Evolutionary conservation across 1,140 invertebrate genomes (phyloP).

Genomic region (Drosophila erecta): DNA sequence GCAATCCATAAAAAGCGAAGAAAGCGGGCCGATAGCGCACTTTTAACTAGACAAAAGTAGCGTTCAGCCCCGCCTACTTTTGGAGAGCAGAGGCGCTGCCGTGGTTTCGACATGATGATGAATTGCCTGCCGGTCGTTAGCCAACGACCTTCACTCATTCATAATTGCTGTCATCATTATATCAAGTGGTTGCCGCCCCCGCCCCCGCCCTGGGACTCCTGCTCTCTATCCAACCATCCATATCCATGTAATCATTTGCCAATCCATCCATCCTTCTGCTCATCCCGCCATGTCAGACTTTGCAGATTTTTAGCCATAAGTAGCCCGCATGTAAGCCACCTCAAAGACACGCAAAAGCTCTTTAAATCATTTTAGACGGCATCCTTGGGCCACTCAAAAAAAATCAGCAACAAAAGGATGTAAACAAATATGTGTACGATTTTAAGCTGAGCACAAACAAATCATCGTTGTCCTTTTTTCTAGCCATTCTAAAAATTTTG

Average conservation of each 20-base stretch:
- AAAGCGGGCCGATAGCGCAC: conserved; percentile 15
- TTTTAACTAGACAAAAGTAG: conserved; percentile 53
- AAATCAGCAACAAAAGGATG: neutral
- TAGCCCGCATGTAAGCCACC: conserved; percentile 14
- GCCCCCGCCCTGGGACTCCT: neutral
- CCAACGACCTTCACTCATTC: conserved; percentile 73
- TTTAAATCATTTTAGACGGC: conserved; percentile 6
- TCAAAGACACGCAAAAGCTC: conserved; percentile 6
- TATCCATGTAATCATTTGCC: conserved; percentile 11
- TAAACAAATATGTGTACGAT: neutral
- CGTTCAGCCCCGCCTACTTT: conserved; percentile 10
- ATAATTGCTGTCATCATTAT: conserved; percentile 82
- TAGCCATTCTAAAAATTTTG: no score
- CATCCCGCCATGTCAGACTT: conserved; percentile 7
- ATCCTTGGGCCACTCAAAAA: neutral
- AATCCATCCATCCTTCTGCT: conserved; percentile 6
- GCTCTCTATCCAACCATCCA: conserved; percentile 4
- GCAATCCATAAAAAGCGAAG: conserved; percentile 32
- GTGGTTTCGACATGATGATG: conserved; percentile 63
- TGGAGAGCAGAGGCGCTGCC: conserved; percentile 5
- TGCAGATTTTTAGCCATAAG: conserved; percentile 15
- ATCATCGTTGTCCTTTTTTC: no score
- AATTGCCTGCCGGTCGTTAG: conserved; percentile 70
- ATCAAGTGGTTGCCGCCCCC: conserved; percentile 55
- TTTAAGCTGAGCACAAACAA: no score